A percentile compares a stretch with the other conserved stretches of the same genome.
Evolutionary conservation across 2,888 invertebrate species (phyloP).

Genomic region (Chymomyza amoena): DNA sequence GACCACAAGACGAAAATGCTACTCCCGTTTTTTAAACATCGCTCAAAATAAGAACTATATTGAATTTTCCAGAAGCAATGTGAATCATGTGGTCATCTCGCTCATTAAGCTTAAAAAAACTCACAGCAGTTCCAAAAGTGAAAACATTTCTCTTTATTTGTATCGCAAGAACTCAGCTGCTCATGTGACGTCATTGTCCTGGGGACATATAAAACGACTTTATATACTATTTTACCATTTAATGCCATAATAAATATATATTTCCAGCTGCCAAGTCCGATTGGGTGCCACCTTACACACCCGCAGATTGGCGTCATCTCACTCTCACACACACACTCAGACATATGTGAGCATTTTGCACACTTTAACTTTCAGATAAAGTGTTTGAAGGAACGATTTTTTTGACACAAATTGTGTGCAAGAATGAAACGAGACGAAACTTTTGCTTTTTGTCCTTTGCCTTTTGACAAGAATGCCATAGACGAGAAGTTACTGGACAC

Average conservation of each 20-base stretch:
- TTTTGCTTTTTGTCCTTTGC: not conserved
- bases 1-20: too few relatives aligned
- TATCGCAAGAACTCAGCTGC: slow-evolving; percentile 3
- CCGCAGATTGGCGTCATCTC: not conserved
- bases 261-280: not conserved
- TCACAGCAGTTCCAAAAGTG: too few relatives aligned
- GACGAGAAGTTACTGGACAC: not conserved
- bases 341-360: slow-evolving; percentile 22
- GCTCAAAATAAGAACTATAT: too few relatives aligned
- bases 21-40: too few relatives aligned
- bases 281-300: not conserved
- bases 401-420: slow-evolving; percentile 38
- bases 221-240: not conserved
- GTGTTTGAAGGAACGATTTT: slow-evolving; percentile 34
- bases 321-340: slow-evolving; percentile 16
- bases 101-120: too few relatives aligned
- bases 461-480: slow-evolving; percentile 60
- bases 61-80: too few relatives aligned
- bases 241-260: not conserved
- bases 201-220: slow-evolving; percentile 13
- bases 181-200: slow-evolving; percentile 31
- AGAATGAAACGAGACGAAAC: not conserved
- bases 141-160: too few relatives aligned
- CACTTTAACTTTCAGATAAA: slow-evolving; percentile 1
- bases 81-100: too few relatives aligned